phyloP scores from a whole-genome alignment of 2,888 invertebrate species.

The Trichopoda pennipes region DNA sequence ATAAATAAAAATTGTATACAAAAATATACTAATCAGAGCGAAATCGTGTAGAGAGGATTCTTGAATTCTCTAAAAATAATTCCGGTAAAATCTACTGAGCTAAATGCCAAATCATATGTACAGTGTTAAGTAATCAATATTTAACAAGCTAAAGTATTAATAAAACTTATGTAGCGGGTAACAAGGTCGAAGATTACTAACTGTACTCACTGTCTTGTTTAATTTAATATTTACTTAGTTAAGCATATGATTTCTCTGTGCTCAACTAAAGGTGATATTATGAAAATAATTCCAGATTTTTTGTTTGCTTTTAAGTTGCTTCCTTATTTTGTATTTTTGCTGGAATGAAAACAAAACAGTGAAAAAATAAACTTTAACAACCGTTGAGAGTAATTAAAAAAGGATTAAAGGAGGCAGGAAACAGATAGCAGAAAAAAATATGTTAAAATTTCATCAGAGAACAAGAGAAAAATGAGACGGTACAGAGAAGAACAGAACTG shows the following conservation, averaged over 20 bases:
- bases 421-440: slow-evolving; percentile 32
- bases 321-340: neutral
- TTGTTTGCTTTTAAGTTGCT: neutral
- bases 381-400: slow-evolving; percentile 52
- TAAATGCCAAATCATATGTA: too few relatives aligned
- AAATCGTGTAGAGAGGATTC: too few relatives aligned
- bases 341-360: slow-evolving; percentile 14
- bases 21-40: too few relatives aligned
- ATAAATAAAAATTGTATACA: too few relatives aligned
- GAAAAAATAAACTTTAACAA: slow-evolving; percentile 43
- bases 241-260: slow-evolving; percentile 42
- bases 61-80: too few relatives aligned
- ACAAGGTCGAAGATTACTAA: neutral
- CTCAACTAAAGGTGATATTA: slow-evolving; percentile 34
- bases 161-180: neutral
- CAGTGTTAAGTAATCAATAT: too few relatives aligned
- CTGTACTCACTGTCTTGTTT: neutral
- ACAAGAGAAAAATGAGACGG: neutral
- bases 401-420: slow-evolving; percentile 45
- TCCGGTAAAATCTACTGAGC: too few relatives aligned
- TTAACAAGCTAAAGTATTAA: too few relatives aligned
- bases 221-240: slow-evolving; percentile 30
- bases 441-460: slow-evolving; percentile 25
- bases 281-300: slow-evolving; percentile 28
- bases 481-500: neutral